Conservation (phyloP, 1,140 invertebrate genomes). For the Drosophila obscura region DNA sequence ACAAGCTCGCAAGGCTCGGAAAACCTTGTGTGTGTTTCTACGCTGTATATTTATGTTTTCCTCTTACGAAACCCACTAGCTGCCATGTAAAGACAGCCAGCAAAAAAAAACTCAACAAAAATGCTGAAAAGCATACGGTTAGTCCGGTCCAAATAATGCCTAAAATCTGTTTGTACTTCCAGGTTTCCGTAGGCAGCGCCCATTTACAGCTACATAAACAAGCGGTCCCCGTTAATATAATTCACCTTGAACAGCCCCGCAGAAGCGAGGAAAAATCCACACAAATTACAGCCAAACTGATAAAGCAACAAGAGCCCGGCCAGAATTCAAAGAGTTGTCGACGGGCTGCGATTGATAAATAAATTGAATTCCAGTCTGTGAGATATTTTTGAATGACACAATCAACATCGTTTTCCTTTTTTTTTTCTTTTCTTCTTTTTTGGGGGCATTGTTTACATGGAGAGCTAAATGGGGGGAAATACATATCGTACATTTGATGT, state of each 20-base stretch:
- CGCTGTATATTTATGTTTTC: constrained; percentile 37
- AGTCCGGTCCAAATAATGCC: neutral
- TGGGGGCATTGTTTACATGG: constrained; percentile 42
- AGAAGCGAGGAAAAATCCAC: constrained; percentile 23
- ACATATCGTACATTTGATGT: constrained; percentile 15
- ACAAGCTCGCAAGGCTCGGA: constrained; percentile 2
- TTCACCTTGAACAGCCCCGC: constrained; percentile 60
- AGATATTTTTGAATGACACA: constrained; percentile 46
- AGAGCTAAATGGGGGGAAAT: constrained; percentile 31
- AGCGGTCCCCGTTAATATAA: constrained; percentile 54
- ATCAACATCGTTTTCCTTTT: constrained; percentile 24
- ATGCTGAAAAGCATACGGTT: constrained; percentile 13
- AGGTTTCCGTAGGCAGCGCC: constrained; percentile 33
- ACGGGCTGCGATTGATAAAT: constrained; percentile 57
- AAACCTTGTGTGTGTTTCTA: constrained; percentile 30
- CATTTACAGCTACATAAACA: constrained; percentile 55
- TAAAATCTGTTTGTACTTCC: constrained; percentile 31
- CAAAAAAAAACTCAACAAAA: constrained; percentile 13
- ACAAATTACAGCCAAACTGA: constrained; percentile 49
- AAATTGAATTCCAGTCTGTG: constrained; percentile 60
- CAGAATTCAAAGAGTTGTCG: constrained; percentile 42
- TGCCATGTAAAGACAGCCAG: constrained; percentile 44
- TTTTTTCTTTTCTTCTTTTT: neutral
- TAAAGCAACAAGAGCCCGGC: constrained; percentile 24
- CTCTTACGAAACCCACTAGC: constrained; percentile 35